Base-by-base conservation (phyloP, 2,888 invertebrate species). In the Limnephilus auricula region DNA sequence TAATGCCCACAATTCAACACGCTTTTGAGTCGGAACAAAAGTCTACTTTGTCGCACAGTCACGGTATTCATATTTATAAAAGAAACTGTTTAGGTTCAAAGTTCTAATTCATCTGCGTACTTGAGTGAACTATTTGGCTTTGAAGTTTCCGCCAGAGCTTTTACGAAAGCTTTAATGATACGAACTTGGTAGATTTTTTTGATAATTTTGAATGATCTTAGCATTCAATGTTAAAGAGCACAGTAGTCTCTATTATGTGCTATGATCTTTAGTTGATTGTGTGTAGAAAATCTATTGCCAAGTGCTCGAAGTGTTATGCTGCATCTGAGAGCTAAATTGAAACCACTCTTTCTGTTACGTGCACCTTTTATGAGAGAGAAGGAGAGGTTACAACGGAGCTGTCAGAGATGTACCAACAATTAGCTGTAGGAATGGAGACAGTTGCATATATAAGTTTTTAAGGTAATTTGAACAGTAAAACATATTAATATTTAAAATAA, bases 121-220 rank as follows among this genome's bases (percentile, higher is more conserved):
- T 37, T 34, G 34, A 34, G 84, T 25, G 12, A 37, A n/a, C 37
- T 84, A n/a, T 85, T n/a, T 45, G 45, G 1, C 65, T 87, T 87
- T 87, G 50, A 78, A 32, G 87, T 65, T 87, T 65, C 87, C 87
- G 87, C 87, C 78, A n/a, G 13, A 85, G 85, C 85, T 85, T 85
- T 85, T 15, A 50, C 45, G n/a, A 85, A 65, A 65, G 65, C 65
- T n/a, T 25, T n/a, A 65, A 5, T 25, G 2, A 65, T 65, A 65
- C 65, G n/a, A 65, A 65, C n/a, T n/a, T 9, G 65, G 65, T 65
- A n/a, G 65, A 6, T 65, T 65, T 65, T 25, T 45, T 50, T 15
- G 50, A 50, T 50, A 65, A 65, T 25, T 25, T 9, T n/a, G 65
- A 65, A 65, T n/a, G 65, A 65, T 65, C 6, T 65, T 10, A 2